Evolutionary conservation across 1,140 invertebrate species (phyloP), one percentile per base, ranked within the genome.

Genomic region (Myzus persicae): DNA sequence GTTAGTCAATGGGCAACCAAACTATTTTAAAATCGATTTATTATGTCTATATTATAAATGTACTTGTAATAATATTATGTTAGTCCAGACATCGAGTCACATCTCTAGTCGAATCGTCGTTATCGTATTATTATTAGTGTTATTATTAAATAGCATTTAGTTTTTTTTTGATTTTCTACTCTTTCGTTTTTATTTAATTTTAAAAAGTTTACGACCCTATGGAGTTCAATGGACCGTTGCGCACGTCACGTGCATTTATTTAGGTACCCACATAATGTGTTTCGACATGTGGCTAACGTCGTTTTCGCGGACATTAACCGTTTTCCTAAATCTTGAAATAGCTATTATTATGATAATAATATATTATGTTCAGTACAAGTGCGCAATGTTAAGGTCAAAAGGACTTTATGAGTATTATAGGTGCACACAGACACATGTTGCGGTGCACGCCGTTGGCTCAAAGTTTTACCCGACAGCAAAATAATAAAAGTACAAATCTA

Each of bases 51-150:
- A n/a, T 18, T 76, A n/a, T 5, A n/a, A 76, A 76, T 76, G 31
- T n/a, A 76, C 59, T 76, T 76, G n/a, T n/a, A 76, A 76, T n/a
- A 76, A 76, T 76, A 76, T 22, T 22, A 7, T n/a, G 59, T 67
- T n/a, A 20, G 31, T n/a, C 18, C n/a, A 31, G 31, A 36, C 59
- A n/a, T 76, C n/a, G 59, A 76, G 31, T 76, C 31, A 14, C 59
- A 76, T 36, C 31, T 76, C 59, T 76, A 76, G 59, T 76, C 59
- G 59, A 76, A 76, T 76, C 22, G 31, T 76, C 59, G 59, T 76
- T 76, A 76, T 76, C 59, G 59, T 76, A 76, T n/a, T 76, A 76
- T 76, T 51, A 51, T 51, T 76, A 76, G n/a, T 67, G n/a, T 67
- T 76, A n/a, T n/a, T 67, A 59, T 54, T 26, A 54, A 54, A 54